Base-by-base conservation (phyloP, 2,113 vertebrate species). In the Astur gentilis region DNA sequence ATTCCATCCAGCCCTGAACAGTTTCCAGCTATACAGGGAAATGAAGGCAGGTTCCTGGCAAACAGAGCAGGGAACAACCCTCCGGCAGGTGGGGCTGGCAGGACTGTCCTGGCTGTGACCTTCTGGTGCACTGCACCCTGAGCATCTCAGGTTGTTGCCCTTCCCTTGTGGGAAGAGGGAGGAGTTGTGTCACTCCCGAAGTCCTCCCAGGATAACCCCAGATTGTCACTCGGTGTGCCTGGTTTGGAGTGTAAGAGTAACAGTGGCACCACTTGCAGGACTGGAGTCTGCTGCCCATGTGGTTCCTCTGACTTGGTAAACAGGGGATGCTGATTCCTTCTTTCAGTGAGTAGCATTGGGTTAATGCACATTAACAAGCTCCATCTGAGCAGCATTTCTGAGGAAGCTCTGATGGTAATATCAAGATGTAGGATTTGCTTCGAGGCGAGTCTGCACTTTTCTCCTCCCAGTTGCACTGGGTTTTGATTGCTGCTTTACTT, bases 1-100 rank as follows among this genome's bases (percentile, higher is more conserved):
- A 94, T 96, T 93, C 87, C 71, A 92, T 88, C 82, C 85, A 96
- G 89, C 62, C 84, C 87, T 93, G 82, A 94, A 88, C 40, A n/a
- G 20, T 77, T 93, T 88, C 90, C 95, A 96, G 95, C 91, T 96
- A 90, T 88, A 92, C 64, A 72, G 66, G 79, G 85, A 93, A 96
- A 95, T 77, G 70, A 94, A 90, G 90, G 82, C 71, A 92, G 78
- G 82, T 76, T 88, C 58, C 82, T 92, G 85, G 82, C 92, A 92
- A 77, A 54, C 22, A 44, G 55, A 86, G 36, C 50, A 54, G 82
- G 84, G 92, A 94, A 54, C 52, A 91, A 11, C 91, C 84, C 89
- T 95, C 87, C 0, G 36, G 91, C 95, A 92, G 87, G 92, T 96
- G 92, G 75, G 93, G 44, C 84, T 95, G 95, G 70, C 89, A 85